phyloP scores from a whole-genome alignment of 2,888 invertebrate species.

The Agrotis exclamationis region DNA sequence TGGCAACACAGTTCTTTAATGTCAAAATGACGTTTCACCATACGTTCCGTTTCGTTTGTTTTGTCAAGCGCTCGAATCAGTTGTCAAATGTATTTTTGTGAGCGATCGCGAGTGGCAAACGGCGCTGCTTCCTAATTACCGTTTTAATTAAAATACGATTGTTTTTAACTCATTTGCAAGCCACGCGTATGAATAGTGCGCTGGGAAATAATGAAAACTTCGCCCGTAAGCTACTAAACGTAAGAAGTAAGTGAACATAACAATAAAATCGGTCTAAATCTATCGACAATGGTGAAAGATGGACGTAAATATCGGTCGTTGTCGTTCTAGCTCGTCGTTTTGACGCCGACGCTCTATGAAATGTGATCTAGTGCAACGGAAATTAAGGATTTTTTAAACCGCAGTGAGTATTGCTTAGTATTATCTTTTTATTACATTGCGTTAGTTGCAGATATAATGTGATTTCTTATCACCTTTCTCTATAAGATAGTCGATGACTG shows the following conservation, averaged over 20 bases:
- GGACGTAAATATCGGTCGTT: slow-evolving; percentile 78
- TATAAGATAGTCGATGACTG: slow-evolving; percentile 21
- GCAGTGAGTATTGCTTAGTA: slow-evolving; percentile 75
- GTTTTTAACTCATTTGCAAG: slow-evolving; percentile 46
- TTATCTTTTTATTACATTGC: slow-evolving; percentile 21
- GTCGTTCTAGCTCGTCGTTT: slow-evolving; percentile 77
- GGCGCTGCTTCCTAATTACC: slow-evolving; percentile 45
- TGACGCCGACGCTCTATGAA: slow-evolving; percentile 78
- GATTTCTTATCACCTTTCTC: slow-evolving; percentile 51
- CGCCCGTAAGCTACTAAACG: slow-evolving; percentile 18
- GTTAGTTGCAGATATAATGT: slow-evolving; percentile 19
- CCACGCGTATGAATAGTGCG: slow-evolving; percentile 31
- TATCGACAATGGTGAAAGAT: slow-evolving; percentile 80
- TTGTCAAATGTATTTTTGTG: slow-evolving; percentile 72
- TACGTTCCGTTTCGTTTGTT: slow-evolving; percentile 55
- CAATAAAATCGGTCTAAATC: slow-evolving; percentile 61
- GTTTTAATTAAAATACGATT: slow-evolving; percentile 60
- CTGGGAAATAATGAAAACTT: slow-evolving; percentile 51
- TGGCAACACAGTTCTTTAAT: slow-evolving; percentile 18
- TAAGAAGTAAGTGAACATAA: slow-evolving; percentile 32
- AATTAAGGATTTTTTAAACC: slow-evolving; percentile 74
- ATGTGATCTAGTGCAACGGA: slow-evolving; percentile 80
- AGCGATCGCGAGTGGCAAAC: slow-evolving; percentile 56
- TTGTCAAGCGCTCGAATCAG: slow-evolving; percentile 62
- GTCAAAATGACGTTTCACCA: slow-evolving; percentile 57